These are phyloP conservation scores for Bombus polaris DNA, from an alignment of 1,140 invertebrate species.

Conservation along the genomic window DNA sequence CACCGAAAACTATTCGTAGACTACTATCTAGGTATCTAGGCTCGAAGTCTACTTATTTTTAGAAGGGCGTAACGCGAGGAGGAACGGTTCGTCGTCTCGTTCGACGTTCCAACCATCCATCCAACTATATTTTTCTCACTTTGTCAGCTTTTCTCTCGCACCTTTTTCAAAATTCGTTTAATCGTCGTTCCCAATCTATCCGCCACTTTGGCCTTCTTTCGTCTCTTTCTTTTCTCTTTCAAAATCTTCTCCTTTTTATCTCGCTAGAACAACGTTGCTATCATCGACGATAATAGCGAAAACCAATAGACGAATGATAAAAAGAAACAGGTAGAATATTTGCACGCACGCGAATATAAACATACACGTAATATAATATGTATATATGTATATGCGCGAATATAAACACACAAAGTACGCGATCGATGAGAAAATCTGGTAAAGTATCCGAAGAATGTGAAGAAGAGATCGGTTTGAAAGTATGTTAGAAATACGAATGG, in stretches of 20 bases:
- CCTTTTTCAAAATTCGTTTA: not conserved
- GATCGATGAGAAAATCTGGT: not conserved
- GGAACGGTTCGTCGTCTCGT: slow-evolving; percentile 76
- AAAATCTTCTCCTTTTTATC: too few species aligned
- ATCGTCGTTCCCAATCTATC: slow-evolving; percentile 40
- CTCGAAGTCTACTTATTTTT: slow-evolving; percentile 82
- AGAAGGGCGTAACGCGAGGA: slow-evolving; percentile 82
- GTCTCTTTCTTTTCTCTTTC: too few species aligned
- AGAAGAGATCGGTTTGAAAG: too few species aligned
- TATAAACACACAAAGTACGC: not conserved
- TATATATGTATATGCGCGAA: not conserved
- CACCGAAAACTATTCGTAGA: slow-evolving; percentile 80
- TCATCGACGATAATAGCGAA: too few species aligned
- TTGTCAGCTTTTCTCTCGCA: slow-evolving; percentile 46
- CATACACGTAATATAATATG: not conserved
- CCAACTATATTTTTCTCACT: slow-evolving; percentile 65
- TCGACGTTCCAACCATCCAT: slow-evolving; percentile 51
- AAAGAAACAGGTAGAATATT: not conserved
- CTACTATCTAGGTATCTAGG: slow-evolving; percentile 83
- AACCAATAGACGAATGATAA: not conserved
- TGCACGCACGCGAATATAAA: not conserved
- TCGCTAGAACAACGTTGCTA: rapidly evolving
- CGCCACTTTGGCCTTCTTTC: not conserved
- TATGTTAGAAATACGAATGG: not conserved
- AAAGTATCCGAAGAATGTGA: not conserved